A percentile compares a stretch with the other conserved stretches of the same genome.
Conservation (phyloP, 2,113 vertebrate genomes). For the Aspidoscelis tigris region DNA sequence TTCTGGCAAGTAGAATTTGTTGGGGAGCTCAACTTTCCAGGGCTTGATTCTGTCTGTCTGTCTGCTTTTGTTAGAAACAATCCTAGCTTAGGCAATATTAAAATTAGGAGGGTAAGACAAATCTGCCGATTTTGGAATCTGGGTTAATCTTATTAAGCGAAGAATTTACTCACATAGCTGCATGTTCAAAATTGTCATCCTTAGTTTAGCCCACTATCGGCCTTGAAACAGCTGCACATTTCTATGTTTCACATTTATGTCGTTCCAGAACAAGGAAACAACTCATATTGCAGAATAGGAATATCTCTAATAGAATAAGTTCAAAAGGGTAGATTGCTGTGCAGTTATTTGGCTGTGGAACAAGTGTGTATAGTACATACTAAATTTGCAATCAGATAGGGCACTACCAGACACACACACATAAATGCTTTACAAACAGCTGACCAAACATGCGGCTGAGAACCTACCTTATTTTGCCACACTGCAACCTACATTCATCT, state of each 20-base stretch:
- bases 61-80: conserved; percentile 21
- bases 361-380: too few relatives aligned
- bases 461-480: too few relatives aligned
- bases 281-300: not conserved
- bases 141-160: conserved; percentile 35
- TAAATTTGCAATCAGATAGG: too few relatives aligned
- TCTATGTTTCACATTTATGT: fast-evolving
- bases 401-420: too few relatives aligned
- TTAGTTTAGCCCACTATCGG: conserved; percentile 8
- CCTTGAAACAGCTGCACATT: not conserved
- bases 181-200: conserved; percentile 21
- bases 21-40: conserved; percentile 39
- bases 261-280: not conserved
- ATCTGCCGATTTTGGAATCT: conserved; percentile 37
- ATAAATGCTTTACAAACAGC: too few relatives aligned
- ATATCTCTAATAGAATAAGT: not conserved
- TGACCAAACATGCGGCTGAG: too few relatives aligned
- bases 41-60: conserved; percentile 20
- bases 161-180: not conserved
- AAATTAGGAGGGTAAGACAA: conserved; percentile 49
- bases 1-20: conserved; percentile 39
- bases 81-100: conserved; percentile 25
- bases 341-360: not conserved
- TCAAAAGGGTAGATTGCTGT: not conserved
- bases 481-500: too few relatives aligned